A percentile compares a stretch with the other conserved stretches of the same genome.
Evolutionary conservation across 2,797 vertebrate genomes (phyloP).

Genomic region (Urocyon cinereoargenteus): DNA sequence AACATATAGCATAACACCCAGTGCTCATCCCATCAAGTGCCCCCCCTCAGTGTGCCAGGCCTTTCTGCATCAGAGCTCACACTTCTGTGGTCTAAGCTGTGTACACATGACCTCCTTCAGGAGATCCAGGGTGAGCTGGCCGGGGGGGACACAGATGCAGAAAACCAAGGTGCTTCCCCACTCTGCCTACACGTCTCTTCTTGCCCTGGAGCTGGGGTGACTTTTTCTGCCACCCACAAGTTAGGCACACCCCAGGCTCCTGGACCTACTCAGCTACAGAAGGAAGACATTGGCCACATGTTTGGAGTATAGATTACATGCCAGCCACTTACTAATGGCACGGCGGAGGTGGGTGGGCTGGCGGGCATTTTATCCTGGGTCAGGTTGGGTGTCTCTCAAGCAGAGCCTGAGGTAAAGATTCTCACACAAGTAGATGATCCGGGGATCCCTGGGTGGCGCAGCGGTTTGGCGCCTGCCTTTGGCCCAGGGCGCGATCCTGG

Average conservation of each 20-base stretch:
- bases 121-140: neutral
- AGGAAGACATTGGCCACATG: neutral
- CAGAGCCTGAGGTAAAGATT: neutral
- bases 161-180: neutral
- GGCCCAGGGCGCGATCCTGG: too few relatives aligned
- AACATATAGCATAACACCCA: too few relatives aligned
- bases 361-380: neutral
- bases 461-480: too few relatives aligned
- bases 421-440: neutral
- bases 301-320: neutral
- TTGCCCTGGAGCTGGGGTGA: neutral
- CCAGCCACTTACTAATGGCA: neutral
- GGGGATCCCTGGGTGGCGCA: too few relatives aligned
- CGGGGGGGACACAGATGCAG: rapidly evolving
- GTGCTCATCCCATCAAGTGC: too few relatives aligned
- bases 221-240: neutral
- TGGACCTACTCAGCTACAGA: neutral
- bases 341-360: too few relatives aligned
- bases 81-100: neutral
- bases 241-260: neutral
- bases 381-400: neutral
- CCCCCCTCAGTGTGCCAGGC: neutral
- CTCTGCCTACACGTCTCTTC: neutral
- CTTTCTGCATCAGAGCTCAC: neutral
- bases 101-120: neutral